These are phyloP conservation scores for Pocillopora meandrina DNA, from an alignment of 92 coral and sea anemone species.

Conservation along the genomic window DNA sequence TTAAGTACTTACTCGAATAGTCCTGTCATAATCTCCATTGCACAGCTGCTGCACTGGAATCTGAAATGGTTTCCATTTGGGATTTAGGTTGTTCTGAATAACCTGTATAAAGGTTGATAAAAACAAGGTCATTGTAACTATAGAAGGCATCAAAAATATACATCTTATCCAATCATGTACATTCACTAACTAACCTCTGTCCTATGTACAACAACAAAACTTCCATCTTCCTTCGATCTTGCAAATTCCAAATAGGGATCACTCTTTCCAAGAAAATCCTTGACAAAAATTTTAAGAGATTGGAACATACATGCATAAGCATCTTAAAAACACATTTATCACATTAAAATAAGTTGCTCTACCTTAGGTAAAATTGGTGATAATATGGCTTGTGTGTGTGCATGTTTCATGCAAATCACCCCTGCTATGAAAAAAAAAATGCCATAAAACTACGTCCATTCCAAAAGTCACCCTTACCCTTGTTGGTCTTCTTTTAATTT, in stretches of 20 bases:
- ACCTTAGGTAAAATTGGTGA: too few species aligned
- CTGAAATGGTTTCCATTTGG: conserved; percentile 84
- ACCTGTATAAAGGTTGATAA: conserved; percentile 61
- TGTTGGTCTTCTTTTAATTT: too few species aligned
- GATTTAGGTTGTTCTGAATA: conserved; percentile 84
- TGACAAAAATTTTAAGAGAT: background rate
- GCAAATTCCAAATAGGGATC: conserved; percentile 95
- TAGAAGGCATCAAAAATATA: too few species aligned
- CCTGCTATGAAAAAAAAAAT: too few species aligned
- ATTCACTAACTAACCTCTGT: conserved; percentile 75
- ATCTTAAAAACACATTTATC: too few species aligned
- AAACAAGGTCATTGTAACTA: background rate
- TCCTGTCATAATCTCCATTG: conserved; percentile 91
- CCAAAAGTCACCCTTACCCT: too few species aligned
- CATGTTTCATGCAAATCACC: too few species aligned
- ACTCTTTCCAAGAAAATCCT: conserved; percentile 99
- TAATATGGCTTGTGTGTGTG: too few species aligned
- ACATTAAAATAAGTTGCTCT: too few species aligned
- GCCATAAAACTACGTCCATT: too few species aligned
- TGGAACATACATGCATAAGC: background rate
- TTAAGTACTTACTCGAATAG: conserved; percentile 67
- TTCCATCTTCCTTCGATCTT: conserved; percentile 90
- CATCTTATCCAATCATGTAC: background rate
- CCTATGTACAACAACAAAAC: conserved; percentile 90
- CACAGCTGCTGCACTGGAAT: conserved; percentile 86